Base-by-base conservation (phyloP, 2,888 invertebrate species). In the Carcina quercana region DNA sequence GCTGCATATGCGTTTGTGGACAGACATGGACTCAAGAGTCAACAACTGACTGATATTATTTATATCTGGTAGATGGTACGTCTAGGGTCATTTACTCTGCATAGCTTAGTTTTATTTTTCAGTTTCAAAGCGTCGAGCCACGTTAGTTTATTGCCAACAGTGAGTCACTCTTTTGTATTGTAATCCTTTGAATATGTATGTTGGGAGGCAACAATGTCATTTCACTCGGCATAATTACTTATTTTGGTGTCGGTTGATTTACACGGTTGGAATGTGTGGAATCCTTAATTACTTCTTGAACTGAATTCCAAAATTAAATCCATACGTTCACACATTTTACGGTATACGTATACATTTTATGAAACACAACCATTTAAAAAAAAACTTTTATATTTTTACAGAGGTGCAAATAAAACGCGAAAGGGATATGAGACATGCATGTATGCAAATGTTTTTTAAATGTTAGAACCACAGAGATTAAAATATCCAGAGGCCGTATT, bases 51-150 rank as follows among this genome's bases (percentile, higher is more conserved):
- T 60, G 60, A 63, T 68, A 71, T 71, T 72, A 76, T 74, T 74
- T 72, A 72, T 73, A 70, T 65, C 72, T 61, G 55, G 48, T 65
- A 58, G 65, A 64, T 65, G 61, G 52, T 56, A 55, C 46, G 64
- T 70, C 70, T 68, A 69, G 71, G 71, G 70, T 72, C 67, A 70
- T 74, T 74, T 73, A 66, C 64, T 72, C 65, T 65, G 46, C 50
- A 51, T 54, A 43, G 58, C 47, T 49, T 48, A 49, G 50, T 59
- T 58, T 67, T 60, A 24, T 24, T 68, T 69, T 62, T 59, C 63
- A 58, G 47, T 46, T 50, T 50, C 49, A 42, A 51, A 46, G 24
- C 51, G 49, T 37, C 34, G 46, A 45, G 43, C n/a, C n/a, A 47
- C 50, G 40, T 42, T 41, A 50, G 47, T 47, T 44, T 40, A 32